phyloP scores from a whole-genome alignment of 2,113 vertebrate species.

The Ibidorhyncha struthersii region DNA sequence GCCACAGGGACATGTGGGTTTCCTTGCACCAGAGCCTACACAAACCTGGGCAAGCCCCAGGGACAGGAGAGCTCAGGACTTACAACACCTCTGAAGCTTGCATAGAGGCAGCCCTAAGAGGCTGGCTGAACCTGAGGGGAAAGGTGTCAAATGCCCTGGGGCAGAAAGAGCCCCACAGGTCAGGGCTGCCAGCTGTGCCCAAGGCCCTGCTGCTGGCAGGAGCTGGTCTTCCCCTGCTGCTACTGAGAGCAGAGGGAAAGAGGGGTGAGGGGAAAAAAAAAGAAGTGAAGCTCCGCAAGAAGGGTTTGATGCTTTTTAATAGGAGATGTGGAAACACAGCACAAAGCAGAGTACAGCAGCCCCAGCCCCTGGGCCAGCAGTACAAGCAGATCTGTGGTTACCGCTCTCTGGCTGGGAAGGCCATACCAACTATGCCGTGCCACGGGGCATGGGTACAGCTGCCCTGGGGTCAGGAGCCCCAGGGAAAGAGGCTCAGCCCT shows the following conservation, averaged over 20 bases:
- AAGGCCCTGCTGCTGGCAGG: background rate
- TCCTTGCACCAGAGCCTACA: background rate
- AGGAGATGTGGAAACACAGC: background rate
- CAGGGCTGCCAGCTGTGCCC: background rate
- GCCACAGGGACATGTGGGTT: fast-evolving
- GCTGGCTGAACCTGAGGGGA: background rate
- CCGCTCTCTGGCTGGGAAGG: background rate
- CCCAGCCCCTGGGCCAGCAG: background rate
- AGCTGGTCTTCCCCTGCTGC: background rate
- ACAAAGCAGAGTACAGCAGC: background rate
- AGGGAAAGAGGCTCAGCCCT: background rate
- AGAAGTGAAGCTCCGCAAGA: background rate
- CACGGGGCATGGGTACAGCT: background rate
- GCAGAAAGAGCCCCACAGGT: background rate
- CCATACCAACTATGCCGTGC: background rate
- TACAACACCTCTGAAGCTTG: background rate
- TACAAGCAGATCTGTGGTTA: background rate
- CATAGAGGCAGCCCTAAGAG: background rate
- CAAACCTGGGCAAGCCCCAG: background rate
- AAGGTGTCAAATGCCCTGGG: background rate
- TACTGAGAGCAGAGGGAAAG: background rate
- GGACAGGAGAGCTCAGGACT: background rate
- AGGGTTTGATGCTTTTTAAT: slow-evolving; percentile 10
- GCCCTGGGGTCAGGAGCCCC: background rate
- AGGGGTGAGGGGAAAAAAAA: background rate